Evolutionary conservation across 2,797 vertebrate genomes (phyloP).

Genomic region (Hypotaenidia philippensis): DNA sequence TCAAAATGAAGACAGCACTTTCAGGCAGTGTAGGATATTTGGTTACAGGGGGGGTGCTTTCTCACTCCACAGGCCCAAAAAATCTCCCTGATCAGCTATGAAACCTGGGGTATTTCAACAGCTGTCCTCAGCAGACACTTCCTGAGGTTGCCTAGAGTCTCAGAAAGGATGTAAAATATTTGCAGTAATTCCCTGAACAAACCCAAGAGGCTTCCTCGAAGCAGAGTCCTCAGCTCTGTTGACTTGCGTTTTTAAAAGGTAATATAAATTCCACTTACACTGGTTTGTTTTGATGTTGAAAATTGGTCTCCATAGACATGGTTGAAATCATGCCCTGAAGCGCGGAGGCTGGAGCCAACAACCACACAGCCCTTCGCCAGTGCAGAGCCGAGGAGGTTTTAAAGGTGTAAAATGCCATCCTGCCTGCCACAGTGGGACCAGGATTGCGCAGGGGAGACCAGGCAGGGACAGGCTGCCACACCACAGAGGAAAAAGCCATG

Average conservation of each 20-base stretch:
- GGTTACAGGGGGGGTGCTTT: background rate
- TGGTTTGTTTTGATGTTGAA: slow-evolving; percentile 84
- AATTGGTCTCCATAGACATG: slow-evolving; percentile 84
- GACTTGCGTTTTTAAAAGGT: slow-evolving; percentile 78
- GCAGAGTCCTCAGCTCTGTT: slow-evolving; percentile 77
- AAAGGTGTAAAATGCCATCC: slow-evolving; percentile 67
- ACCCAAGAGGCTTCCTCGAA: slow-evolving; percentile 58
- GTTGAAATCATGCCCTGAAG: slow-evolving; percentile 79
- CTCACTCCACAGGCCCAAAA: background rate
- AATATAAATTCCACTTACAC: slow-evolving; percentile 78
- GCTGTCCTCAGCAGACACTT: background rate
- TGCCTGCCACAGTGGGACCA: background rate
- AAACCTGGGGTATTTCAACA: background rate
- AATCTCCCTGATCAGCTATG: background rate
- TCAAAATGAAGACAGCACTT: background rate
- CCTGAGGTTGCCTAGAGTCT: slow-evolving; percentile 24
- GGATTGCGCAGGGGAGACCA: background rate
- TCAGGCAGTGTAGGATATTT: background rate
- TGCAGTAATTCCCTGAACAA: slow-evolving; percentile 55
- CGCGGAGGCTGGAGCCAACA: slow-evolving; percentile 67
- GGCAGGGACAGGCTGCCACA: background rate
- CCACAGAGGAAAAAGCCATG: background rate
- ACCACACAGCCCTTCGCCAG: slow-evolving; percentile 73
- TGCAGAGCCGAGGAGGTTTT: slow-evolving; percentile 65
- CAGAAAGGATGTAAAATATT: slow-evolving; percentile 54